Evolutionary conservation across 2,113 vertebrate species (phyloP).

Genomic region (Esox niger): DNA sequence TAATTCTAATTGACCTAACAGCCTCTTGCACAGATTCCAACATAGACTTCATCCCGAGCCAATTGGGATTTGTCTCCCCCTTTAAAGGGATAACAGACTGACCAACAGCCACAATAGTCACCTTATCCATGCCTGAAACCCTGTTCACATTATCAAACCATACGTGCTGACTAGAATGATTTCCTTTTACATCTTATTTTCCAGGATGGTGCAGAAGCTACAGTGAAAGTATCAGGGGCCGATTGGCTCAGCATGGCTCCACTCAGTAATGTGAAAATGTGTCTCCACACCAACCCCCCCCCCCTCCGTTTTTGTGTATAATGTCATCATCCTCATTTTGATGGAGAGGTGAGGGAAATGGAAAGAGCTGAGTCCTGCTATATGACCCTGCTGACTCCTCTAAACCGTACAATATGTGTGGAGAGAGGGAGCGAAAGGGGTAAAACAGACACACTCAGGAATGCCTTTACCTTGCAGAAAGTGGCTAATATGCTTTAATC

Average conservation of each 20-base stretch:
- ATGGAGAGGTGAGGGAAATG: neutral
- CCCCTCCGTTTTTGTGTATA: slow-evolving; percentile 3
- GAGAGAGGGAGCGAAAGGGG: too few relatives aligned
- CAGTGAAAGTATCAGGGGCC: too few relatives aligned
- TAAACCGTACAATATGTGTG: slow-evolving; percentile 22
- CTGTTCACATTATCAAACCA: neutral
- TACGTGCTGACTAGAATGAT: neutral
- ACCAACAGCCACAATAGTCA: neutral
- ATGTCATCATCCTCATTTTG: neutral
- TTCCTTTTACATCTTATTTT: neutral
- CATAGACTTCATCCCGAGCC: neutral
- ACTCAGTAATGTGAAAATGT: too few relatives aligned
- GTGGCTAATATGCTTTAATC: slow-evolving; percentile 24
- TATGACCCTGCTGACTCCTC: slow-evolving; percentile 28
- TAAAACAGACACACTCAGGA: slow-evolving; percentile 48
- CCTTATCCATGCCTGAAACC: neutral
- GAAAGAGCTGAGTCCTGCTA: neutral
- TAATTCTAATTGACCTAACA: slow-evolving; percentile 4
- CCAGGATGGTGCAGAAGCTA: too few relatives aligned
- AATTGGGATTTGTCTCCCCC: neutral
- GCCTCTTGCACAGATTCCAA: neutral
- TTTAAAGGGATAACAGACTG: neutral
- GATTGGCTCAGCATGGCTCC: too few relatives aligned
- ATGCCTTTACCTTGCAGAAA: slow-evolving; percentile 59
- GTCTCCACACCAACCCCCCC: too few relatives aligned